These are phyloP conservation scores for Phortica okadai DNA, from an alignment of 2,888 invertebrate species.

Conservation along the genomic window DNA sequence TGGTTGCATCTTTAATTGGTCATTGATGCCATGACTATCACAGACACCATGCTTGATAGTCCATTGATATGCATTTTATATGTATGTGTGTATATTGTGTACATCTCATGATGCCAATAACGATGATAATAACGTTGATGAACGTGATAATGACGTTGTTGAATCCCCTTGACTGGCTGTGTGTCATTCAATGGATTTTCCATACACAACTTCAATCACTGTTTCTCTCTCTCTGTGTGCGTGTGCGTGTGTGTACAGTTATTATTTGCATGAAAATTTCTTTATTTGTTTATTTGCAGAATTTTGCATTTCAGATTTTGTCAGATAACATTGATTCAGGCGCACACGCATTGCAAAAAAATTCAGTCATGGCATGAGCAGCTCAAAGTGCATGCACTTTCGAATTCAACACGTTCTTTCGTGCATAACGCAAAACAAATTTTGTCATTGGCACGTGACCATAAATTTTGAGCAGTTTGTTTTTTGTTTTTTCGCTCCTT, in stretches of 20 bases:
- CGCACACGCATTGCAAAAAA: not conserved
- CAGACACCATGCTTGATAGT: not conserved
- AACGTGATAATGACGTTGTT: not conserved
- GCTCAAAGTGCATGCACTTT: not conserved
- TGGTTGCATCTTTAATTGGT: slow-evolving; percentile 32
- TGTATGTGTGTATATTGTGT: not conserved
- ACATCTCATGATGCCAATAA: not conserved
- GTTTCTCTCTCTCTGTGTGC: not conserved
- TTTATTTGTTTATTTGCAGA: slow-evolving; percentile 28
- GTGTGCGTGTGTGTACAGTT: not conserved
- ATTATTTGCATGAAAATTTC: slow-evolving; percentile 29
- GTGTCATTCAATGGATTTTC: not conserved
- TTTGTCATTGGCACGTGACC: slow-evolving; percentile 19
- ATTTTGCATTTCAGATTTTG: slow-evolving; percentile 34
- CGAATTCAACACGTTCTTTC: slow-evolving; percentile 18
- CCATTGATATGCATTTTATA: slow-evolving; percentile 18
- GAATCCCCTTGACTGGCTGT: not conserved
- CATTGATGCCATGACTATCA: slow-evolving; percentile 25
- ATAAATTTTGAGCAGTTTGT: slow-evolving; percentile 4
- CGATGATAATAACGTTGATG: not conserved
- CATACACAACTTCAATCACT: not conserved
- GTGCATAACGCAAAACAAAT: slow-evolving; percentile 3
- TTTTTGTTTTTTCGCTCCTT: no score
- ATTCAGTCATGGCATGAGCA: not conserved
- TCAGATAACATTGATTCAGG: slow-evolving; percentile 12